phyloP scores from a whole-genome alignment of 2,113 vertebrate species.

The Megaceryle torquata region DNA sequence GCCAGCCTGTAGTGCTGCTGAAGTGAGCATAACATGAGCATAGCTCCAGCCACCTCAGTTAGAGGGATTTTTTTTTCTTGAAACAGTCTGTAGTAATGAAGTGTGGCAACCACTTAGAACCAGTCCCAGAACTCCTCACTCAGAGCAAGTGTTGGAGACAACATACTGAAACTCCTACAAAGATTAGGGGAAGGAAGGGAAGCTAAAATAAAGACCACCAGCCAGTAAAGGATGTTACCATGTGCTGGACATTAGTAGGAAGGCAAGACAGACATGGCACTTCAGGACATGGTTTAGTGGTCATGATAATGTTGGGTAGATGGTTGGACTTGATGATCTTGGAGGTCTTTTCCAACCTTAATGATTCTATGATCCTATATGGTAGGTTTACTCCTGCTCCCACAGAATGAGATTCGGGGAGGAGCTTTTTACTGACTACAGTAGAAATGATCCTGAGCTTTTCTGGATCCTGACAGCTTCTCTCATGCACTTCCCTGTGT shows the following conservation, averaged over 20 bases:
- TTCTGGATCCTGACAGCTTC: neutral
- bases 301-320: too few relatives aligned
- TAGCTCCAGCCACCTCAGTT: conserved; percentile 35
- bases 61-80: conserved; percentile 1
- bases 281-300: too few relatives aligned
- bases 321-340: too few relatives aligned
- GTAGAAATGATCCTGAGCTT: neutral
- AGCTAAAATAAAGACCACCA: neutral
- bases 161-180: conserved; percentile 18
- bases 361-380: too few relatives aligned
- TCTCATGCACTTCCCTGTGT: neutral
- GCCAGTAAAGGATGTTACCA: neutral
- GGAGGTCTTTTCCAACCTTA: too few relatives aligned
- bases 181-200: neutral
- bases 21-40: conserved; percentile 35
- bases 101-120: neutral
- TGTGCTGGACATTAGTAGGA: neutral
- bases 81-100: conserved; percentile 48
- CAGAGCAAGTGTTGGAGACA: neutral
- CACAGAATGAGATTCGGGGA: neutral
- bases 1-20: conserved; percentile 51
- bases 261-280: neutral
- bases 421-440: neutral
- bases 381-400: neutral
- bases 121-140: neutral